Evolutionary conservation across 2,113 vertebrate genomes (phyloP).

Genomic region (Mionectes macconnelli): DNA sequence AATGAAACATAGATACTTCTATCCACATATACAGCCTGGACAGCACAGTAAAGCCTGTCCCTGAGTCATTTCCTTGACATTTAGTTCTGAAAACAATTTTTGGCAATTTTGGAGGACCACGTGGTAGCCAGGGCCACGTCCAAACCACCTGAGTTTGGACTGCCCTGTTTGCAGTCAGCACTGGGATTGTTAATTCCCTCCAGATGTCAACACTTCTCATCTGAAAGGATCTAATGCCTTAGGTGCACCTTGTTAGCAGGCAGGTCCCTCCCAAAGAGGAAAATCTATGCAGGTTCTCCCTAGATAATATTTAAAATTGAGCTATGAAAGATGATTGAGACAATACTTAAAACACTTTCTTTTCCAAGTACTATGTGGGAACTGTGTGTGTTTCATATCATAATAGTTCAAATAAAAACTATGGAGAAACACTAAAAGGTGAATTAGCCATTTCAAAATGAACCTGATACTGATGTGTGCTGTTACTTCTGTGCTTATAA

Average conservation of each 20-base stretch:
- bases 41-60: neutral
- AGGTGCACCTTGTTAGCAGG: neutral
- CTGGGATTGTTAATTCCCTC: slow-evolving; percentile 14
- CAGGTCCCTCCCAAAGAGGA: neutral
- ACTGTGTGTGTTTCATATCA: neutral
- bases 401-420: neutral
- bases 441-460: neutral
- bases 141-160: slow-evolving; percentile 48
- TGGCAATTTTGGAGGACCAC: neutral
- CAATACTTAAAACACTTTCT: neutral
- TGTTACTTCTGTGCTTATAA: neutral
- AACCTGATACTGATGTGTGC: neutral
- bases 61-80: neutral
- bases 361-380: neutral
- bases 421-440: neutral
- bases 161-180: neutral
- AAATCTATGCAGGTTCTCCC: neutral
- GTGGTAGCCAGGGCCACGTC: neutral
- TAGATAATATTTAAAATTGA: neutral
- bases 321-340: neutral
- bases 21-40: neutral
- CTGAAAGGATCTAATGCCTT: neutral
- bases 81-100: neutral
- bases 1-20: neutral
- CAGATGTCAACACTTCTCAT: neutral